Conservation (phyloP, 2,113 vertebrate species). For the Muntiacus muntjak region DNA sequence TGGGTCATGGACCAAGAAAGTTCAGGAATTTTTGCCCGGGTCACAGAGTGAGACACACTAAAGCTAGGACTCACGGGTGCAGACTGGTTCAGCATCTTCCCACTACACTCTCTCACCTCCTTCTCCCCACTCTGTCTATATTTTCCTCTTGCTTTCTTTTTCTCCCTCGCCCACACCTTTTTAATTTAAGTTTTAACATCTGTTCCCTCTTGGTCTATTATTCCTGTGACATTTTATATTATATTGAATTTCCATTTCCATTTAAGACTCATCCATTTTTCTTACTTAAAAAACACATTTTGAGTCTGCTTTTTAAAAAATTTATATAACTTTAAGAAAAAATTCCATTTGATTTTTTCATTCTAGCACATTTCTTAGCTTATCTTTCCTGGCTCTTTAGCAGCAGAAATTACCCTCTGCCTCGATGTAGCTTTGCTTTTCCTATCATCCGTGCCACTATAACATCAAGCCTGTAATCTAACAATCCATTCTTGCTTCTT, state of each 20-base stretch:
- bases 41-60: neutral
- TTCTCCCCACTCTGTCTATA: neutral
- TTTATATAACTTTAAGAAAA: slow-evolving; percentile 35
- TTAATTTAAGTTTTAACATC: slow-evolving; percentile 74
- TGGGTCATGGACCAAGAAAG: neutral
- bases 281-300: slow-evolving; percentile 59
- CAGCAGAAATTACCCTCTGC: slow-evolving; percentile 27
- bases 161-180: slow-evolving; percentile 64
- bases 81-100: neutral
- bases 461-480: slow-evolving; percentile 35
- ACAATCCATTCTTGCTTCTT: slow-evolving; percentile 27
- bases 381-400: slow-evolving; percentile 38
- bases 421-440: neutral
- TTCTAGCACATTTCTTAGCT: slow-evolving; percentile 47
- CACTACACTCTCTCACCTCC: neutral
- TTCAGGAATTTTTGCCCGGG: neutral
- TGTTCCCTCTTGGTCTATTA: slow-evolving; percentile 70
- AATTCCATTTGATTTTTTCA: slow-evolving; percentile 22
- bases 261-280: slow-evolving; percentile 63
- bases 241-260: slow-evolving; percentile 67
- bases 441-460: neutral
- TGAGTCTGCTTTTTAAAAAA: neutral
- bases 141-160: slow-evolving; percentile 47
- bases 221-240: slow-evolving; percentile 69
- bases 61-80: neutral